phyloP scores from a whole-genome alignment of 1,140 invertebrate species.

The Heliconius hewitsoni region DNA sequence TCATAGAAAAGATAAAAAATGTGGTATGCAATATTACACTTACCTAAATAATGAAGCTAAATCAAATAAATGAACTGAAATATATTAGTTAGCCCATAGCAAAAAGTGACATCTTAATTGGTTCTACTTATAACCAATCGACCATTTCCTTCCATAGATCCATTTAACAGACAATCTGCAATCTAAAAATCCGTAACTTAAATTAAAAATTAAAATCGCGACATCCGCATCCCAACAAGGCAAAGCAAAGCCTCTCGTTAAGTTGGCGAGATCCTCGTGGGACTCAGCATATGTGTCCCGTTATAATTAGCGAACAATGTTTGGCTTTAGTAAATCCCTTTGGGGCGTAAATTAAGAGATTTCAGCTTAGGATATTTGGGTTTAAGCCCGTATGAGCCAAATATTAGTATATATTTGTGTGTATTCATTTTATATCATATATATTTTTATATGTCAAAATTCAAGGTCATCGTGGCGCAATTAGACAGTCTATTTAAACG shows the following conservation, averaged over 20 bases:
- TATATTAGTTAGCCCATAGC: background rate
- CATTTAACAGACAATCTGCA: background rate
- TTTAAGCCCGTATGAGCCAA: conserved; percentile 58
- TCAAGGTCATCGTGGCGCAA: background rate
- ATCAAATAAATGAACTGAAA: too few relatives aligned
- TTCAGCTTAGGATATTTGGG: conserved; percentile 72
- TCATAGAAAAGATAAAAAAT: too few relatives aligned
- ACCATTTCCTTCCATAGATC: background rate
- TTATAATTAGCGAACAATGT: conserved; percentile 81
- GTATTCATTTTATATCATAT: background rate
- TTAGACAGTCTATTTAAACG: too few relatives aligned
- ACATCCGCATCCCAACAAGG: conserved; percentile 32
- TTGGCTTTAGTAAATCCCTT: conserved; percentile 80
- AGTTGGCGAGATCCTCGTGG: conserved; percentile 71
- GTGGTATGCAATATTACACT: too few relatives aligned
- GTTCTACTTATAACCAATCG: background rate
- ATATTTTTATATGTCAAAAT: background rate
- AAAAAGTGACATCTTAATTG: background rate
- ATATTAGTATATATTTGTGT: conserved; percentile 41
- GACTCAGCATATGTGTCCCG: conserved; percentile 72
- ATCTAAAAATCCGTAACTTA: conserved; percentile 20
- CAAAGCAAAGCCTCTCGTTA: conserved; percentile 60
- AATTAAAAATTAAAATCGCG: conserved; percentile 32
- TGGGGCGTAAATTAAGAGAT: conserved; percentile 81
- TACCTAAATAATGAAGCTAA: too few relatives aligned